A percentile compares a stretch with the other conserved stretches of the same genome.
Evolutionary conservation across 1,140 invertebrate species (phyloP).

Genomic region (Heliconius hermathena): DNA sequence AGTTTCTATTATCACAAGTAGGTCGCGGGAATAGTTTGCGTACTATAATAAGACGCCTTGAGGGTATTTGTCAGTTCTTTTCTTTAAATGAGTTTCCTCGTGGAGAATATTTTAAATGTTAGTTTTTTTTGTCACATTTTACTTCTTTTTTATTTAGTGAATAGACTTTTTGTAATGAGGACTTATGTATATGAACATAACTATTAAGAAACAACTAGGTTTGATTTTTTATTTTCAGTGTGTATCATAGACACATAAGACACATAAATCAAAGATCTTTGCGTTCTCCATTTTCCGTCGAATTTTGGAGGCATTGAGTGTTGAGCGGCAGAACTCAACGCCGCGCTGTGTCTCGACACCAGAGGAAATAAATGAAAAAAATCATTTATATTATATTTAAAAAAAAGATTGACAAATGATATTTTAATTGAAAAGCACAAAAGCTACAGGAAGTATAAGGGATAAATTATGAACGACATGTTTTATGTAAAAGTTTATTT

Average conservation of each 20-base stretch:
- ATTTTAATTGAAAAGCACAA: background rate
- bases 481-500: constrained; percentile 45
- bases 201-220: background rate
- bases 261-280: too few relatives aligned
- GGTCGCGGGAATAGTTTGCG: constrained; percentile 40
- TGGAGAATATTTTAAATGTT: constrained; percentile 27
- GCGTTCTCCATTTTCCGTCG: too few relatives aligned
- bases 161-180: background rate
- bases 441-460: background rate
- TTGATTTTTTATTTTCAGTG: background rate
- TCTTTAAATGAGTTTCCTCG: constrained; percentile 32
- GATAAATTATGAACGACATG: constrained; percentile 38
- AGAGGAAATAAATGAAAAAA: background rate
- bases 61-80: constrained; percentile 39
- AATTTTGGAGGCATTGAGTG: too few relatives aligned
- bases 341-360: too few relatives aligned
- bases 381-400: background rate
- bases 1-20: constrained; percentile 41
- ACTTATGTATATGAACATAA: background rate
- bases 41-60: constrained; percentile 34
- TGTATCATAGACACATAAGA: too few relatives aligned
- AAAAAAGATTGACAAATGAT: background rate
- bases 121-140: constrained; percentile 19
- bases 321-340: too few relatives aligned
- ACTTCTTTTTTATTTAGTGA: background rate